A percentile compares a stretch with the other conserved stretches of the same genome.
Evolutionary conservation across 2,888 invertebrate genomes (phyloP).

Genomic region (Troglohyphantes excavatus): DNA sequence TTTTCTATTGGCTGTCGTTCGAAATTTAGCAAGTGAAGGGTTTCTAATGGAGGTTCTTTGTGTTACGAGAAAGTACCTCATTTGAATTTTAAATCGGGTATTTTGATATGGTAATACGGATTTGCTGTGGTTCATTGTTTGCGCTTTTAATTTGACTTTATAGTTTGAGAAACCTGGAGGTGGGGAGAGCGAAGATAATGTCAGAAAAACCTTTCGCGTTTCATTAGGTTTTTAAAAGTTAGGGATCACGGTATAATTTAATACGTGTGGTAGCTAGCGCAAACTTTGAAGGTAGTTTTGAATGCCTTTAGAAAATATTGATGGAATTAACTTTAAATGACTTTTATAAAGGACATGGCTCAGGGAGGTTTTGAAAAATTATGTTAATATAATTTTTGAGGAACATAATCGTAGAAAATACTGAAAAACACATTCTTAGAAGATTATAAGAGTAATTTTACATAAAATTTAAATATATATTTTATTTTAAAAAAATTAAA

Average conservation of each 20-base stretch:
- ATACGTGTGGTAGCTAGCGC: not conserved
- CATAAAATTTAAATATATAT: no score
- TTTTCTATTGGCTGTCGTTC: not conserved
- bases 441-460: no score
- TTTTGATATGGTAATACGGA: constrained; percentile 50
- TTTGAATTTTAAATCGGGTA: constrained; percentile 54
- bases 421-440: no score
- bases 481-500: no score
- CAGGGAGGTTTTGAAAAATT: no score
- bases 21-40: constrained; percentile 15
- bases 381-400: no score
- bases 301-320: not conserved
- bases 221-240: constrained; percentile 14
- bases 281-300: not conserved
- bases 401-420: no score
- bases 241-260: not conserved
- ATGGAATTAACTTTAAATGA: no score
- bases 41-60: constrained; percentile 18
- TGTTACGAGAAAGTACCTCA: constrained; percentile 17
- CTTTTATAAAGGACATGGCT: not conserved
- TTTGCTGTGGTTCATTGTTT: constrained; percentile 18
- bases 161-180: not conserved
- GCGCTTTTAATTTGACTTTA: constrained; percentile 41
- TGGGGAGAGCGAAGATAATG: not conserved
- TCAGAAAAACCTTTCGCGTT: constrained; percentile 8